Conservation (phyloP, 2,888 invertebrate genomes). For the Drosophila kuntzei region DNA sequence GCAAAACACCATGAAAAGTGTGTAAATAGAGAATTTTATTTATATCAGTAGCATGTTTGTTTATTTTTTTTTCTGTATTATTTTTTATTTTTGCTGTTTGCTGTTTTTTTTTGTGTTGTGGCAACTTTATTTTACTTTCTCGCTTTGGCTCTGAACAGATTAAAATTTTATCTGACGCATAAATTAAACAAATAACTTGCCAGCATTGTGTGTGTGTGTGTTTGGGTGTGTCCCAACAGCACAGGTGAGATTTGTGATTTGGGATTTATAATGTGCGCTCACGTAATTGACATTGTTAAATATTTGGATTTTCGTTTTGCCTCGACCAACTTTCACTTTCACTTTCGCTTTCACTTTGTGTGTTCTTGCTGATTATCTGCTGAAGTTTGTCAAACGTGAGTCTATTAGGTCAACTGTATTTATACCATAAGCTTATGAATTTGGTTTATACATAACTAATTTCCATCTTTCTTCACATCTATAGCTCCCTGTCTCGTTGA, state of each 20-base stretch:
- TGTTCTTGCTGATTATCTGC: conserved; percentile 32
- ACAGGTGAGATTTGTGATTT: conserved; percentile 73
- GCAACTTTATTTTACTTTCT: conserved; percentile 67
- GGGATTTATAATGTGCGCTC: conserved; percentile 80
- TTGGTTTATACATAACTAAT: conserved; percentile 4
- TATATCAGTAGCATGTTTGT: conserved; percentile 55
- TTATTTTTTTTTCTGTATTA: conserved; percentile 38
- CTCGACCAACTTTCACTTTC: conserved; percentile 31
- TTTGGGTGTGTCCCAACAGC: conserved; percentile 57
- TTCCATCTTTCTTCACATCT: background rate
- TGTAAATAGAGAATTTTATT: conserved; percentile 78
- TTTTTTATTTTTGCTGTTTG: conserved; percentile 19
- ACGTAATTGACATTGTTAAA: conserved; percentile 81
- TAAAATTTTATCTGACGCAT: conserved; percentile 82
- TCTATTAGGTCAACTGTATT: conserved; percentile 32
- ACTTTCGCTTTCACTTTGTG: conserved; percentile 12
- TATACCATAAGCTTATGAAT: conserved; percentile 30
- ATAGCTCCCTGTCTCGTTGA: background rate
- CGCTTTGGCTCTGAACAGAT: conserved; percentile 73
- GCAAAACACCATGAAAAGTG: conserved; percentile 59
- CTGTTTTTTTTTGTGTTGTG: conserved; percentile 27
- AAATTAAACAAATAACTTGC: conserved; percentile 79
- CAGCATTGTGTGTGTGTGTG: conserved; percentile 26
- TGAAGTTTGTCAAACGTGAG: conserved; percentile 27
- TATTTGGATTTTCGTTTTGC: conserved; percentile 70